Percentiles rank a stretch among this genome's conserved stretches.
Evolutionary conservation across 2,888 invertebrate genomes (phyloP).

Genomic region (Drosophila affinis): DNA sequence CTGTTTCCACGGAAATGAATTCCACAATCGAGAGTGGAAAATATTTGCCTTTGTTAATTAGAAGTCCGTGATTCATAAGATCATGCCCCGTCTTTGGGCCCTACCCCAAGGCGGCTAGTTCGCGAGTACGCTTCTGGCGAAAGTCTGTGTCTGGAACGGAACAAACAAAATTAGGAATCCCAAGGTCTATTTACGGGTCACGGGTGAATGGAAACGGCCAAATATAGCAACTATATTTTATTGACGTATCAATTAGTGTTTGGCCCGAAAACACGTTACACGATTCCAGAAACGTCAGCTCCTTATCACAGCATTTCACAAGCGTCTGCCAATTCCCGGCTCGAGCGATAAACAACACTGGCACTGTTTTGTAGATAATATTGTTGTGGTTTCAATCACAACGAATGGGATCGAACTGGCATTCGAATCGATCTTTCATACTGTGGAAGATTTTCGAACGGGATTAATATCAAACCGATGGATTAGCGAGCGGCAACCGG

Average conservation of each 20-base stretch:
- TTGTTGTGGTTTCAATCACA: not conserved
- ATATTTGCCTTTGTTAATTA: conserved; percentile 34
- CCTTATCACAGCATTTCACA: conserved; percentile 2
- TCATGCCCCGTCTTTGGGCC: not conserved
- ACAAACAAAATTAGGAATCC: conserved; percentile 2
- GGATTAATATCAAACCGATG: conserved; percentile 13
- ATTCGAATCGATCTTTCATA: not conserved
- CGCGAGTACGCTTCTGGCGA: conserved; percentile 17
- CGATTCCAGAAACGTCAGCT: conserved; percentile 24
- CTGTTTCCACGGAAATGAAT: conserved; percentile 17
- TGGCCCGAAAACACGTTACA: conserved; percentile 31
- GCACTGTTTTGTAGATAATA: not conserved
- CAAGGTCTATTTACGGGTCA: not conserved
- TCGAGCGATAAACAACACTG: not conserved
- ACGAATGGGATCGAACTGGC: not conserved
- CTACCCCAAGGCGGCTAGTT: not conserved
- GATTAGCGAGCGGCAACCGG: conserved; percentile 21
- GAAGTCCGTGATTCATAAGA: conserved; percentile 19
- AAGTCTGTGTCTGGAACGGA: conserved; percentile 34
- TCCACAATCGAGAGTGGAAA: conserved; percentile 20
- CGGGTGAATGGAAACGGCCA: conserved; percentile 16
- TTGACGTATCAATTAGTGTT: conserved; percentile 32
- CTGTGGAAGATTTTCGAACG: conserved; percentile 11
- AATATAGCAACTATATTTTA: conserved; percentile 10
- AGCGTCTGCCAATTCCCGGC: not conserved